Evolutionary conservation across 2,797 vertebrate genomes (phyloP).

Genomic region (Melanotaenia nigrans): DNA sequence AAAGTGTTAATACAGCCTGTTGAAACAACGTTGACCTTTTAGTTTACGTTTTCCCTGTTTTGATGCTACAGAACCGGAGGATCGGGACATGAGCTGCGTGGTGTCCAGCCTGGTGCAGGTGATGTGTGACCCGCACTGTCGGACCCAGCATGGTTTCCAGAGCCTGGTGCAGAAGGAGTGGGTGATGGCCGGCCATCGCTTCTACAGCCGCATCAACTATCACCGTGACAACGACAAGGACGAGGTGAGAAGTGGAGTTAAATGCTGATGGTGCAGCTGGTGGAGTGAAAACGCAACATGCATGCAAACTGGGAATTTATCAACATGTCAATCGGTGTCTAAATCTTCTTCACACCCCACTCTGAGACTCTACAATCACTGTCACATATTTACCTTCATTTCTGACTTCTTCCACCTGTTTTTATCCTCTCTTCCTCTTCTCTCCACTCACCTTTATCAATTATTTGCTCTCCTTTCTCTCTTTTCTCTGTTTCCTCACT

Average conservation of each 20-base stretch:
- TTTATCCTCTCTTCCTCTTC: not conserved
- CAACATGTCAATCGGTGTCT: not conserved
- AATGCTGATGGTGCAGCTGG: not conserved
- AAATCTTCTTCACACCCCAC: no score
- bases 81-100: slow-evolving; percentile 91
- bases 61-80: slow-evolving; percentile 83
- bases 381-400: no score
- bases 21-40: no score
- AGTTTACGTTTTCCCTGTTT: not conserved
- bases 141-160: slow-evolving; percentile 90
- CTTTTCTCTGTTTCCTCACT: accelerated
- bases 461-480: not conserved
- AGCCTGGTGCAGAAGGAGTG: slow-evolving; percentile 93
- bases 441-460: not conserved
- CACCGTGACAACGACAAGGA: slow-evolving; percentile 83
- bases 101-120: slow-evolving; percentile 93
- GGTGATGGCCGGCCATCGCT: slow-evolving; percentile 92
- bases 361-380: no score
- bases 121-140: slow-evolving; percentile 87
- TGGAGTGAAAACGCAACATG: not conserved
- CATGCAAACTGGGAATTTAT: not conserved
- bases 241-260: slow-evolving; percentile 78
- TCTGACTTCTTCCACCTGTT: not conserved
- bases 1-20: no score
- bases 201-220: slow-evolving; percentile 89